Percentiles rank a stretch among this genome's conserved stretches.
phyloP scores from a whole-genome alignment of 2,113 vertebrate genomes.

The Nestor notabilis region DNA sequence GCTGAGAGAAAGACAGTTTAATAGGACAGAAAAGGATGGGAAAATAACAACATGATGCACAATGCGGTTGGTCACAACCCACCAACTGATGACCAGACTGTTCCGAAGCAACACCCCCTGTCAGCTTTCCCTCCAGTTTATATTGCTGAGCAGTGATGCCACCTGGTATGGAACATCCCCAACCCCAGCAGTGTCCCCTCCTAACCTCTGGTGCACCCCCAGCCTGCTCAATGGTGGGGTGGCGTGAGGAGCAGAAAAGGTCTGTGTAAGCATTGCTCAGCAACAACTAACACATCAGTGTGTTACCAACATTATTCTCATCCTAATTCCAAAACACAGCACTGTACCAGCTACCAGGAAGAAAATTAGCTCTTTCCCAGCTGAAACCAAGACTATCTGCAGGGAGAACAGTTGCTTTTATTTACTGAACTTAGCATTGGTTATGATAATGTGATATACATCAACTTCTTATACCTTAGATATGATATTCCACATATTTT shows the following conservation, averaged over 20 bases:
- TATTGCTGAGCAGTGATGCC: neutral
- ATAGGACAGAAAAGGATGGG: neutral
- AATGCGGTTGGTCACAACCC: too few species aligned
- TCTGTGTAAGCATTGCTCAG: neutral
- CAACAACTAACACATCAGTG: neutral
- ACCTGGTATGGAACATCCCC: too few species aligned
- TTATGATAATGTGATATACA: neutral
- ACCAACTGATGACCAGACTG: neutral
- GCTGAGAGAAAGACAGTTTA: neutral
- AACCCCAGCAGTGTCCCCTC: neutral
- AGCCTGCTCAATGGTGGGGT: neutral
- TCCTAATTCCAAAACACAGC: neutral
- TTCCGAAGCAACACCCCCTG: too few species aligned
- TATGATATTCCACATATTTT: neutral
- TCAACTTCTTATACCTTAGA: neutral
- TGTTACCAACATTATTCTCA: neutral
- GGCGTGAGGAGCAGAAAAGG: neutral
- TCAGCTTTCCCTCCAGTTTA: neutral
- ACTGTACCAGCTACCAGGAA: neutral
- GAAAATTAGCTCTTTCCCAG: neutral
- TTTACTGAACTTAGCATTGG: neutral
- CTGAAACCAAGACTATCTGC: neutral
- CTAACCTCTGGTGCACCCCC: too few species aligned
- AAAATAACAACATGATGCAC: neutral
- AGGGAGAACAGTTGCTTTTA: neutral